Conservation (phyloP, 2,888 invertebrate species). For the Sthenelais limicola region DNA sequence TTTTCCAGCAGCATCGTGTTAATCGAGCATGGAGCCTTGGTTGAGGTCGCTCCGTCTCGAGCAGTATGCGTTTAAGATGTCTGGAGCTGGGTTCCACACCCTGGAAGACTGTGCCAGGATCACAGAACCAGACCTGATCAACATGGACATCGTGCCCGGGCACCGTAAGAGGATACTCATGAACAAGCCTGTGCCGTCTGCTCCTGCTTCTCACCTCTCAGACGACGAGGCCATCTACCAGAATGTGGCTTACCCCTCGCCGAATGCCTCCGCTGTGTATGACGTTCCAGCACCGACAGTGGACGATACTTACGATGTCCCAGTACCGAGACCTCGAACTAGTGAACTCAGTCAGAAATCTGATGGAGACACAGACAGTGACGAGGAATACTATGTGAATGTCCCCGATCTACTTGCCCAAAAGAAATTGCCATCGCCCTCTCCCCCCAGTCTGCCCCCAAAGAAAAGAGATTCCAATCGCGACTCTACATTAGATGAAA, state of each 20-base stretch:
- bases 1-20: no score
- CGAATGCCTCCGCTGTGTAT: not conserved
- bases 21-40: slow-evolving; percentile 30
- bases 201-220: not conserved
- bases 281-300: not conserved
- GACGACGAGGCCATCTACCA: slow-evolving; percentile 6
- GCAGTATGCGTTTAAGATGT: slow-evolving; percentile 20
- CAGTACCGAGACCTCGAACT: slow-evolving; percentile 1
- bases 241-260: not conserved
- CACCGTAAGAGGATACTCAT: slow-evolving; percentile 21
- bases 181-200: not conserved
- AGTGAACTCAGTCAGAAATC: no score
- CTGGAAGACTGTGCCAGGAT: slow-evolving; percentile 10
- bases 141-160: slow-evolving; percentile 16
- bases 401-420: not conserved
- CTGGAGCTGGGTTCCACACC: not conserved
- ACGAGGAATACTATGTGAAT: slow-evolving; percentile 24
- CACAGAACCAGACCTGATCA: slow-evolving; percentile 28
- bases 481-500: slow-evolving; percentile 6
- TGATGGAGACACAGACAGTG: no score
- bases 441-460: not conserved
- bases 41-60: slow-evolving; percentile 15
- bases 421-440: not conserved
- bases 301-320: slow-evolving; percentile 11
- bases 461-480: not conserved